Base-by-base conservation (phyloP, 2,113 vertebrate species). In the Sinocyclocheilus anshuiensis region DNA sequence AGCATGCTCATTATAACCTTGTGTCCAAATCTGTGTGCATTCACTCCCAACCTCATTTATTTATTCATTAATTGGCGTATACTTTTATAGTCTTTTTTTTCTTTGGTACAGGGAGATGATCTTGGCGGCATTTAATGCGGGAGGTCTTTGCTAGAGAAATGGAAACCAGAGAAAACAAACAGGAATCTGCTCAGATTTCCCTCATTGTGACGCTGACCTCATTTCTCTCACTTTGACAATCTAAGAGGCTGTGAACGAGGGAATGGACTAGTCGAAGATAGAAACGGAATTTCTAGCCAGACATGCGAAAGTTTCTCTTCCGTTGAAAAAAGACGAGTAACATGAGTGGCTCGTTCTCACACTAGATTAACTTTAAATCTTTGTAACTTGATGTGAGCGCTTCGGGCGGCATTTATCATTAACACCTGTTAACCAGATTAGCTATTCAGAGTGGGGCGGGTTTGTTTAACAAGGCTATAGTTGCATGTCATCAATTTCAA, bases 1-100 rank as follows among this genome's bases (percentile, higher is more conserved):
- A 84, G 90, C 87, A 85, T 84, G 77, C 48, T 79, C 77, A 77
- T 89, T 77, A 88, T 91, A 94, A 94, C 93, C 93, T 89, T 65
- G 91, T 77, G 86, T 87, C 87, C 86, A 88, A 71, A 77, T 36
- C 87, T 29, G 75, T 26, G 75, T 26, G 79, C 84, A 77, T 45
- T 50, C 67, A 67, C 84, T 86, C 29, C 33, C 77, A 55, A 84
- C n/a, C 61, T 63, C 87, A 69, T 77, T 88, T 81, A 87, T 87
- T 82, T 84, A 92, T 92, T 55, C 18, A 74, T 36, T 36, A 91
- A 93, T 89, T 84, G 90, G 84, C 89, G 86, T 86, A 86, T 92
- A 74, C 91, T 91, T 92, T 92, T 92, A 86, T 80, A 72, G 65
- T 53, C 22, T 53, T 48, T 48, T 48, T 57, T 18, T 72, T 53